Base-by-base conservation (phyloP, 2,888 invertebrate genomes). In the Xanthorhoe spadicearia region DNA sequence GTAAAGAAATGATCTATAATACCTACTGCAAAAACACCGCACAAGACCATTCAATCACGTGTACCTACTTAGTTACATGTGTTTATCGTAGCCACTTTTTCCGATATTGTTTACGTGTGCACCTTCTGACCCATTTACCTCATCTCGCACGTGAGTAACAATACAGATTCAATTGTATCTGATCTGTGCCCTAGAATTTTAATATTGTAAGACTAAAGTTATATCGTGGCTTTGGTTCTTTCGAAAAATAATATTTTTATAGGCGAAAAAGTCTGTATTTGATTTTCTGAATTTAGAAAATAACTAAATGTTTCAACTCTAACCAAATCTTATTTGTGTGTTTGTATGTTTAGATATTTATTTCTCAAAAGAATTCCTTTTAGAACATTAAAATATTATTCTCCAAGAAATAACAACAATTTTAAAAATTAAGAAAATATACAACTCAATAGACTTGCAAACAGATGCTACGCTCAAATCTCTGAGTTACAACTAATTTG, bases 151-250 rank as follows among this genome's bases (percentile, higher is more conserved):
- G 13, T 48, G 51, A 56, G 71, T 72, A 77, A 81, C 77, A 83
- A 85, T 79, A 76, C 70, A 62, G 76, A 77, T 77, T 13, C 38
- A 74, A 74, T 71, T 76, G 78, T 32, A 32, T 32, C 32, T 66
- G 67, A 69, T 69, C 74, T 54, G 73, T 74, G 85, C 74, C 74
- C 87, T 77, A 83, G 78, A 83, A 81, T 82, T 77, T 81, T 76
- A 76, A 77, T 78, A 81, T 73, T 73, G 67, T 19, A 63, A 54
- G 70, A 62, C 62, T 13, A 13, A 13, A 43, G 4, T 1, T 0
- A 2, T 2, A 2, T 13, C 1, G 38, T 13, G 13, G 13, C 13
- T 43, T 43, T 13, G 13, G 1, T 43, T 13, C 13, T 3, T 23
- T 23, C 23, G 23, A 23, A 32, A 32, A 0, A 32, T n/a, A n/a